A percentile compares a stretch with the other conserved stretches of the same genome.
phyloP scores from a whole-genome alignment of 1,140 invertebrate species.

The Heliothis subflexa region DNA sequence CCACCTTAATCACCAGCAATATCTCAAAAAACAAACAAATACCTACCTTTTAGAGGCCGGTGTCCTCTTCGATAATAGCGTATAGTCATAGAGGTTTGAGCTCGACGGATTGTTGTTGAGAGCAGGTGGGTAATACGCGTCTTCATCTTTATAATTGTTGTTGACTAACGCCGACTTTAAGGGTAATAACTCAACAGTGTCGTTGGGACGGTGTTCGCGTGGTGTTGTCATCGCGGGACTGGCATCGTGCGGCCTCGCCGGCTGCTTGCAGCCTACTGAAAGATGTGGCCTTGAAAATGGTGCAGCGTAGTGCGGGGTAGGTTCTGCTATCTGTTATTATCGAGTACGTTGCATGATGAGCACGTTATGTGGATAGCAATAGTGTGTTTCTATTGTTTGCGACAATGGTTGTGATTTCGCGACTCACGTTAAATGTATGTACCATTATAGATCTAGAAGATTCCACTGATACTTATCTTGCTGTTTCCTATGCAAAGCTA shows the following conservation, averaged over 20 bases:
- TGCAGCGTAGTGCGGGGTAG: constrained; percentile 69
- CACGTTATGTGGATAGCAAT: neutral
- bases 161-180: constrained; percentile 82
- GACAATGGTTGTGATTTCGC: no score
- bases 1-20: neutral
- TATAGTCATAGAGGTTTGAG: constrained; percentile 80
- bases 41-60: constrained; percentile 83
- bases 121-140: constrained; percentile 69
- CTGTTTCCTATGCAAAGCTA: no score
- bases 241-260: constrained; percentile 70
- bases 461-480: no score
- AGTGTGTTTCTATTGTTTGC: neutral
- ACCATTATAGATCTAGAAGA: no score
- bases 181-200: constrained; percentile 80
- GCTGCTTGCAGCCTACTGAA: constrained; percentile 79
- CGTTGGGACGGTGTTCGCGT: constrained; percentile 72
- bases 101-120: constrained; percentile 77
- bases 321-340: constrained; percentile 35
- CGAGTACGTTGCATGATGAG: constrained; percentile 14
- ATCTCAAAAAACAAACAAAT: constrained; percentile 42
- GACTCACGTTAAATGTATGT: no score
- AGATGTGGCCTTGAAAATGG: constrained; percentile 81
- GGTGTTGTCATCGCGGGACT: constrained; percentile 71
- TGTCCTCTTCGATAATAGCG: constrained; percentile 81
- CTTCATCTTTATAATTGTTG: constrained; percentile 78